Conservation (phyloP, 2,113 vertebrate genomes). For the Lampris megalopsis region DNA sequence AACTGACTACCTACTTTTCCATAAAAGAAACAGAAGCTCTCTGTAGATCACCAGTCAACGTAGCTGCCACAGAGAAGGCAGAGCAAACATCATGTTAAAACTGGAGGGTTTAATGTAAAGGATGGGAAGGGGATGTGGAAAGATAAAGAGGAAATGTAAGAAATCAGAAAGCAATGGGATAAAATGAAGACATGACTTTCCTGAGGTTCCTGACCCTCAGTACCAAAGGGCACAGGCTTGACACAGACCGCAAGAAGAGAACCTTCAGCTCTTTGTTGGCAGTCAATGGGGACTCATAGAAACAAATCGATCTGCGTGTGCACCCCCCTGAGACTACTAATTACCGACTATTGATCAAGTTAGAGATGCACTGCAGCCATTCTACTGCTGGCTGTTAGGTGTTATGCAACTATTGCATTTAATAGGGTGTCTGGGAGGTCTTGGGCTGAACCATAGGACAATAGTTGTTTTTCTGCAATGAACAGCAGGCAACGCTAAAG, state of each 20-base stretch:
- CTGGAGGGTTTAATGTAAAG: neutral
- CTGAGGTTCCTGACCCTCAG: conserved; percentile 29
- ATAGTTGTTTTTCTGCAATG: too few relatives aligned
- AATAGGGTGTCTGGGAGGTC: too few relatives aligned
- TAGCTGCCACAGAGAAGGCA: neutral
- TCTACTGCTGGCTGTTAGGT: neutral
- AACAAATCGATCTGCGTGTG: neutral
- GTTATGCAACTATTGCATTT: neutral
- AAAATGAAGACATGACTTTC: conserved; percentile 53
- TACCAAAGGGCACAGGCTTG: conserved; percentile 38
- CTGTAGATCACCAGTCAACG: neutral
- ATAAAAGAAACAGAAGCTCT: neutral
- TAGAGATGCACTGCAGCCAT: neutral
- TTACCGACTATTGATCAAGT: neutral
- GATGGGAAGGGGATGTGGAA: neutral
- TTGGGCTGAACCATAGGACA: too few relatives aligned
- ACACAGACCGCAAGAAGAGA: conserved; percentile 19
- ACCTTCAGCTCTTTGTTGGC: neutral
- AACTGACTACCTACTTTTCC: neutral
- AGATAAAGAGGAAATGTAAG: neutral
- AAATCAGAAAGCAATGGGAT: neutral
- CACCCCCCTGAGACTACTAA: neutral
- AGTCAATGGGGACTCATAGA: conserved; percentile 3
- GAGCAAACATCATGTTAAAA: conserved; percentile 32
- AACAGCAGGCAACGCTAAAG: too few relatives aligned